Conservation (phyloP, 2,888 invertebrate genomes). For the Cheilosia urbana region DNA sequence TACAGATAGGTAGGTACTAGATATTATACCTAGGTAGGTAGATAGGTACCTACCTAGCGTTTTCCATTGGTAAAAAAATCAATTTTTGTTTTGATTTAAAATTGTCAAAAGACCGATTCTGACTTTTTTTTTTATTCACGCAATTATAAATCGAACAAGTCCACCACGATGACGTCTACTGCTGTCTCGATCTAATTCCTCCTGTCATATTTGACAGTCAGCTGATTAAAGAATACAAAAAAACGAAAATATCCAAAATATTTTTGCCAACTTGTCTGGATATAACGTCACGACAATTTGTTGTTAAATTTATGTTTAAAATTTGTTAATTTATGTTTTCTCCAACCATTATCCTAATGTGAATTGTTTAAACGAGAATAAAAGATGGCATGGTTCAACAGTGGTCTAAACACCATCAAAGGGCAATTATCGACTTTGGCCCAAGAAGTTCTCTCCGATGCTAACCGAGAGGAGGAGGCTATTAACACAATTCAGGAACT, state of each 20-base stretch:
- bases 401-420: constrained; percentile 87
- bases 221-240: constrained; percentile 59
- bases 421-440: constrained; percentile 95
- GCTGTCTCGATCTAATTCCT: no score
- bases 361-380: constrained; percentile 30
- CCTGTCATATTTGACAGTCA: constrained; percentile 67
- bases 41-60: no score
- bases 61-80: no score
- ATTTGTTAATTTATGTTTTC: constrained; percentile 49
- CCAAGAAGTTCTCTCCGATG: constrained; percentile 93
- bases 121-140: no score
- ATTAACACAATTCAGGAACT: constrained; percentile 78
- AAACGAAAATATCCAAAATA: constrained; percentile 68
- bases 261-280: constrained; percentile 73
- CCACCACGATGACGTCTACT: background rate
- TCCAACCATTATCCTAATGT: constrained; percentile 34
- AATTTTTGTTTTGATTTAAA: no score
- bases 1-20: no score
- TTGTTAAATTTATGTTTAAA: constrained; percentile 63
- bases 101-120: no score
- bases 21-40: no score
- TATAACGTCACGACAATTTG: constrained; percentile 64
- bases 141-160: background rate
- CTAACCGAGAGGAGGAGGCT: constrained; percentile 85
- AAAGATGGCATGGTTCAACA: constrained; percentile 89